Base-by-base conservation (phyloP, 2,797 vertebrate species). In the Aratinga solstitialis region DNA sequence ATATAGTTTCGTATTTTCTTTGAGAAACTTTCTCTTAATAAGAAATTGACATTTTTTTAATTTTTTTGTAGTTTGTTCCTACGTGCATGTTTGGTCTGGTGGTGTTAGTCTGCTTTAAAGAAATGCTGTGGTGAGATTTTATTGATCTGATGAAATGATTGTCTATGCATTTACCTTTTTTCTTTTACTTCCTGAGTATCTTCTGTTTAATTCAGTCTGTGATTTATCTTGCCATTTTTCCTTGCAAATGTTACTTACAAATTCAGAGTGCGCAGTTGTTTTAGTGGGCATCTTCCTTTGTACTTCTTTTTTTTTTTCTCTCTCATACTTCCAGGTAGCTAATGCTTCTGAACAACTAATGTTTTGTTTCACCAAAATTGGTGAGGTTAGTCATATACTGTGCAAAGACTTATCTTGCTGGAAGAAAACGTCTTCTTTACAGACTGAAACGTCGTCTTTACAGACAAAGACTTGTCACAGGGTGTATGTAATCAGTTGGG, bases 401-500 rank as follows among this genome's bases (percentile, higher is more conserved):
- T 7, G 32, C 34, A 45, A 29, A 81, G 24, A 40, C 43, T 84
- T 84, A 88, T 19, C 5, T 68, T 90, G 36, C 58, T 90, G 30
- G 58, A 68, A 34, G 22, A 32, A 66, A 34, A 11, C 23, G 11
- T 56, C 18, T 12, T 24, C 34, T 79, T 72, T 54, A 29, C 11
- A 71, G 27, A 34, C 38, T 56, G 29, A 66, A 34, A 7, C 23
- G 6, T 56, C 18, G 5, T 24, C 42, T 80, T 72, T 51, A 29
- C 9, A 68, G 30, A 32, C 34, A 24, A 71, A 3, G 66, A 0
- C 42, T 81, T 84, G 27, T 54, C 45, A 29, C 42, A 62, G 50
- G 15, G 23, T 78, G 14, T 2, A 1, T 62, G 5, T 36, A 16
- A 34, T 81, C 11, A 42, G 23, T 32, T 47, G 24, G 1, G 0